A percentile compares a stretch with the other conserved stretches of the same genome.
phyloP scores from a whole-genome alignment of 1,140 invertebrate species.

The Tetramorium simillimum region DNA sequence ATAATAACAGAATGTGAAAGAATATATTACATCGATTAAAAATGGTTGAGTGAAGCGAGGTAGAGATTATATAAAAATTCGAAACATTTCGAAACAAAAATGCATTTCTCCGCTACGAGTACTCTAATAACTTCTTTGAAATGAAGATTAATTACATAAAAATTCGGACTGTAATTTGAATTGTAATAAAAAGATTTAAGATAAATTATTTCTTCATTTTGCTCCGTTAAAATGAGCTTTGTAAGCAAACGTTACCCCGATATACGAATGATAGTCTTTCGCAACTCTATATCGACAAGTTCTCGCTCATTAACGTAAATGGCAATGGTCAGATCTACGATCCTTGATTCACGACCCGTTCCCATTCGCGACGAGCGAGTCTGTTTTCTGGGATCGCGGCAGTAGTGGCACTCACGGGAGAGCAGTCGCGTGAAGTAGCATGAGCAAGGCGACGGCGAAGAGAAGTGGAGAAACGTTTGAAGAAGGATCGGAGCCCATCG shows the following conservation, averaged over 20 bases:
- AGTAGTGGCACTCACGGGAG: conserved; percentile 71
- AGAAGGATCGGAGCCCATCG: conserved; percentile 71
- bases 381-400: conserved; percentile 64
- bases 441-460: conserved; percentile 27
- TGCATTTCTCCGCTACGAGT: neutral
- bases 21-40: conserved; percentile 13
- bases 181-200: neutral
- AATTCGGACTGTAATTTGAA: neutral
- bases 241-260: neutral
- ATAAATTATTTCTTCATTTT: neutral
- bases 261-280: neutral
- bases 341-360: conserved; percentile 47
- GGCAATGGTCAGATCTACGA: conserved; percentile 16
- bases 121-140: neutral
- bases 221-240: neutral
- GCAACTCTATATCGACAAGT: neutral
- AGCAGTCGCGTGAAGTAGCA: conserved; percentile 56
- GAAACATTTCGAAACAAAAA: neutral
- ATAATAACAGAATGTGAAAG: conserved; percentile 24
- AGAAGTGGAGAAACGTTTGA: conserved; percentile 68
- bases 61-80: neutral
- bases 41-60: neutral
- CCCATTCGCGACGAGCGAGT: conserved; percentile 35
- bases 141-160: neutral
- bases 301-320: conserved; percentile 33